Evolutionary conservation across 2,888 invertebrate genomes (phyloP).

Genomic region (Ormyrus nitidulus): DNA sequence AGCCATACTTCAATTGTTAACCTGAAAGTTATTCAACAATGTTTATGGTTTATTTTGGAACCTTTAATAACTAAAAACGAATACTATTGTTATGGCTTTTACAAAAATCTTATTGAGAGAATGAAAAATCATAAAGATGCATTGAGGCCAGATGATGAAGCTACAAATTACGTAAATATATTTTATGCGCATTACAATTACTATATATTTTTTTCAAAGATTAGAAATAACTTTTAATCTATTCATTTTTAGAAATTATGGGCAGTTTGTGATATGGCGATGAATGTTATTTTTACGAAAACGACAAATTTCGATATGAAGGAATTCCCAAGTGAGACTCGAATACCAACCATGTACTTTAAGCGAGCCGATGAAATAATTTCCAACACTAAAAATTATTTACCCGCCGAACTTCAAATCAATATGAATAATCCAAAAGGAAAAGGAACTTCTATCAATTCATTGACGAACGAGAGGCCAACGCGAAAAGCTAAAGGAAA

Average conservation of each 20-base stretch:
- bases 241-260: slow-evolving; percentile 87
- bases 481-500: slow-evolving; percentile 76
- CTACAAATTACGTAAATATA: slow-evolving; percentile 84
- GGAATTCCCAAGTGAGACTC: slow-evolving; percentile 90
- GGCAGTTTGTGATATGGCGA: slow-evolving; percentile 96
- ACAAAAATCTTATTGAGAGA: slow-evolving; percentile 93
- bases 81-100: slow-evolving; percentile 95
- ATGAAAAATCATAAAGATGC: slow-evolving; percentile 97
- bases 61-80: slow-evolving; percentile 95
- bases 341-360: slow-evolving; percentile 94
- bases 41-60: slow-evolving; percentile 95
- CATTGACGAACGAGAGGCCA: slow-evolving; percentile 72
- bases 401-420: slow-evolving; percentile 88
- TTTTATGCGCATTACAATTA: background rate
- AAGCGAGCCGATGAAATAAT: slow-evolving; percentile 84
- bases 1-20: slow-evolving; percentile 86
- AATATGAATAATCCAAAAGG: slow-evolving; percentile 75
- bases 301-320: slow-evolving; percentile 92
- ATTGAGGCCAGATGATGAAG: slow-evolving; percentile 87
- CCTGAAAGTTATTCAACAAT: slow-evolving; percentile 88
- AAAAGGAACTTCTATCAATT: slow-evolving; percentile 65
- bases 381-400: slow-evolving; percentile 86
- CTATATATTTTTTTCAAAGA: too few species aligned
- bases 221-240: slow-evolving; percentile 13
- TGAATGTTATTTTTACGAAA: slow-evolving; percentile 92